Evolutionary conservation across 2,888 invertebrate species (phyloP).

Genomic region (Ennomos fuscantarius): DNA sequence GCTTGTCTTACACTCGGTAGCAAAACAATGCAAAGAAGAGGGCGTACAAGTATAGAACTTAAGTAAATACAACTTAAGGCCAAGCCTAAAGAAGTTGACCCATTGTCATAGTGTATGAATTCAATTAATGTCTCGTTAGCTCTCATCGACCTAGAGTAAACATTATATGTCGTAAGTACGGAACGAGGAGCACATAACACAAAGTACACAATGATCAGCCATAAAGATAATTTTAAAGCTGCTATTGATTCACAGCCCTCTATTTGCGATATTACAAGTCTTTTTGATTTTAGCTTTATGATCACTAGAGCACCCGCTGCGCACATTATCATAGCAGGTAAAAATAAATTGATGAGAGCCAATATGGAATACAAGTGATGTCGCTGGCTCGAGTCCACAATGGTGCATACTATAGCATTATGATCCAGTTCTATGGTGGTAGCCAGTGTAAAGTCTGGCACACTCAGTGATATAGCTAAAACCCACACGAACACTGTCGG

Average conservation of each 20-base stretch:
- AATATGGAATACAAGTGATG: slow-evolving; percentile 72
- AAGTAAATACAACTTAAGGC: slow-evolving; percentile 61
- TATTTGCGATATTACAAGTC: slow-evolving; percentile 39
- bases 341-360: slow-evolving; percentile 68
- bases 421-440: slow-evolving; percentile 71
- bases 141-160: slow-evolving; percentile 56
- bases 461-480: slow-evolving; percentile 83
- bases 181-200: slow-evolving; percentile 70
- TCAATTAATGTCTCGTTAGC: slow-evolving; percentile 51
- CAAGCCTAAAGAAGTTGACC: slow-evolving; percentile 54
- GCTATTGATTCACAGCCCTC: slow-evolving; percentile 59
- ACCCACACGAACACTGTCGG: slow-evolving; percentile 86
- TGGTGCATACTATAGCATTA: slow-evolving; percentile 74
- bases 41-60: slow-evolving; percentile 53
- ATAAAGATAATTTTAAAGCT: slow-evolving; percentile 70
- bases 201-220: slow-evolving; percentile 64
- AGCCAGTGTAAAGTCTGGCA: slow-evolving; percentile 85
- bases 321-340: slow-evolving; percentile 68
- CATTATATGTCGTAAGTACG: slow-evolving; percentile 58
- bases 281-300: slow-evolving; percentile 64
- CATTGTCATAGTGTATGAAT: slow-evolving; percentile 47
- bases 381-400: slow-evolving; percentile 80
- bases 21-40: slow-evolving; percentile 51
- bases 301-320: slow-evolving; percentile 58
- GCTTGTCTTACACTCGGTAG: slow-evolving; percentile 57